Base-by-base conservation (phyloP, 2,113 vertebrate genomes). In the Platanista minor region DNA sequence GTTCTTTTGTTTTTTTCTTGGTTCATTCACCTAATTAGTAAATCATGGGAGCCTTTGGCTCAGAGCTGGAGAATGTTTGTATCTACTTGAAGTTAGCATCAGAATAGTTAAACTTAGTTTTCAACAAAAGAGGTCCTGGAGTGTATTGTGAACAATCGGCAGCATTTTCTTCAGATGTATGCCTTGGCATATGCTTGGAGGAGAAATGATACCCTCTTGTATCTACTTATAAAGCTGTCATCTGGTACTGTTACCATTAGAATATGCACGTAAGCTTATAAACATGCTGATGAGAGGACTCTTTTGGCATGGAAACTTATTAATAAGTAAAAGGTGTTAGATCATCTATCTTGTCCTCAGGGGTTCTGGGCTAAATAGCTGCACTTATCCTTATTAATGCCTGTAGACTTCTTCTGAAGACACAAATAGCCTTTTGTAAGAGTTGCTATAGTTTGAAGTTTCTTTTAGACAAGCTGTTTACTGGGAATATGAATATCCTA, bases 231-330 rank as follows among this genome's bases (percentile, higher is more conserved):
- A 95, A 95, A 90, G 75, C 80, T 89, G 95, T 97, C 96, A 97
- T 95, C 88, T 97, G 93, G 78, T 94, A 39, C n/a, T 25, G 6
- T 78, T 95, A 69, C 0, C 1, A 31, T 80, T 81, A 57, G 66
- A 49, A 84, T 90, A 96, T 97, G 92, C 87, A 83, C 95, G 97
- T 87, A 92, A 97, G 97, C 93, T 96, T 95, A 87, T 94, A 90
- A 95, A 95, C 62, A 81, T 67, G 92, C 94, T 88, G 92, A 36
- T 18, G 92, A 94, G 78, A 64, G 93, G 33, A 95, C 67, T 46
- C 54, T 7, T 75, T 46, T 36, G 92, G 84, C 69, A 90, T 33
- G 67, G 82, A 97, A 95, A 36, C 80, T 96, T 87, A 80, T 90
- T 95, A 29, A 78, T 95, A 29, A 78, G 93, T 83, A 46, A 95